phyloP scores from a whole-genome alignment of 2,113 vertebrate species.

The Sinocyclocheilus maitianheensis region DNA sequence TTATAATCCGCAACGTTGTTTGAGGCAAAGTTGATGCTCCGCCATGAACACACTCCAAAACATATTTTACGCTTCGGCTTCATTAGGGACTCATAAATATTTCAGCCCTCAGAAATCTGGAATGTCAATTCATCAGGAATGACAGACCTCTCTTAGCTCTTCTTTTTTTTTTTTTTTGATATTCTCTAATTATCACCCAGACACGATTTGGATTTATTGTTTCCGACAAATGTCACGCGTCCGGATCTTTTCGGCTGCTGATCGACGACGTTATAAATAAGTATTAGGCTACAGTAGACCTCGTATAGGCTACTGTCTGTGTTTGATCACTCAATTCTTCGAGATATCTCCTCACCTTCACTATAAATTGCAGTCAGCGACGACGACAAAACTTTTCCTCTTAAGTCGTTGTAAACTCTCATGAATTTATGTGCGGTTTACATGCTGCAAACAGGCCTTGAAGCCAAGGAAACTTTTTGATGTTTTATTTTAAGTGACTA shows the following conservation, averaged over 20 bases:
- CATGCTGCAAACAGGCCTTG: neutral
- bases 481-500: neutral
- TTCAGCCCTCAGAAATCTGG: conserved; percentile 54
- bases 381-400: neutral
- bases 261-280: conserved; percentile 56
- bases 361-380: neutral
- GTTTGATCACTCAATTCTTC: conserved; percentile 22
- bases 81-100: conserved; percentile 60
- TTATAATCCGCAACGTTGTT: conserved; percentile 20
- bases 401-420: neutral
- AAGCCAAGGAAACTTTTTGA: conserved; percentile 16
- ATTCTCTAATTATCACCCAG: conserved; percentile 58
- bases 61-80: conserved; percentile 52
- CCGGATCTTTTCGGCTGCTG: conserved; percentile 42
- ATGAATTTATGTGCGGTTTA: conserved; percentile 37
- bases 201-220: conserved; percentile 54
- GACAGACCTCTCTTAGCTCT: conserved; percentile 36
- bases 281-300: conserved; percentile 38
- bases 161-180: conserved; percentile 47
- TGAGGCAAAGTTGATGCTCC: conserved; percentile 34
- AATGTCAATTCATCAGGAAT: conserved; percentile 54
- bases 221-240: conserved; percentile 61
- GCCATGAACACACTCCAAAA: conserved; percentile 41
- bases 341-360: conserved; percentile 15
- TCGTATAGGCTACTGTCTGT: neutral